A percentile compares a stretch with the other conserved stretches of the same genome.
phyloP scores from a whole-genome alignment of 2,113 vertebrate species.

The Neofelis nebulosa region DNA sequence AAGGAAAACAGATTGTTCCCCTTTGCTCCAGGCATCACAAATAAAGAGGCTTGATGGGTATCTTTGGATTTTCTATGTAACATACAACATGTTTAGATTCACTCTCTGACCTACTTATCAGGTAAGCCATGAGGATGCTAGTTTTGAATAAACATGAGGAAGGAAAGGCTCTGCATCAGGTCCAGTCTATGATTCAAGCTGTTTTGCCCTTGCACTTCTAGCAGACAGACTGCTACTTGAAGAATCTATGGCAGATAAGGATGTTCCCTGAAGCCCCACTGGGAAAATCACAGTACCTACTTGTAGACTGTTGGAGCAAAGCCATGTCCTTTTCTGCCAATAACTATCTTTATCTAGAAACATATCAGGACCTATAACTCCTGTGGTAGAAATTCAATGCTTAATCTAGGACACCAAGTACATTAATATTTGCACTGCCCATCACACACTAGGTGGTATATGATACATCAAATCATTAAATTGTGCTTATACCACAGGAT shows the following conservation, averaged over 20 bases:
- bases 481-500: neutral
- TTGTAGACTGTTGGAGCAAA: neutral
- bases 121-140: neutral
- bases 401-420: neutral
- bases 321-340: neutral
- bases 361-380: neutral
- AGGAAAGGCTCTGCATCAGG: neutral
- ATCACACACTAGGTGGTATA: neutral
- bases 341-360: neutral
- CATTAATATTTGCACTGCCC: neutral
- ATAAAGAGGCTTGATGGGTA: neutral
- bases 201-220: neutral
- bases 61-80: neutral
- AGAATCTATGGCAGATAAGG: neutral
- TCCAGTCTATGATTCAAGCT: neutral
- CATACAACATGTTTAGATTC: neutral
- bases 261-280: neutral
- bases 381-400: neutral
- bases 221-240: neutral
- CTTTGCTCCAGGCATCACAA: neutral
- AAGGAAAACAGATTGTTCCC: neutral
- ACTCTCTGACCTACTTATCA: neutral
- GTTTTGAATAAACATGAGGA: neutral
- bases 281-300: neutral
- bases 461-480: neutral